Conservation (phyloP, 2,888 invertebrate genomes). For the Exephanes ischioxanthus region DNA sequence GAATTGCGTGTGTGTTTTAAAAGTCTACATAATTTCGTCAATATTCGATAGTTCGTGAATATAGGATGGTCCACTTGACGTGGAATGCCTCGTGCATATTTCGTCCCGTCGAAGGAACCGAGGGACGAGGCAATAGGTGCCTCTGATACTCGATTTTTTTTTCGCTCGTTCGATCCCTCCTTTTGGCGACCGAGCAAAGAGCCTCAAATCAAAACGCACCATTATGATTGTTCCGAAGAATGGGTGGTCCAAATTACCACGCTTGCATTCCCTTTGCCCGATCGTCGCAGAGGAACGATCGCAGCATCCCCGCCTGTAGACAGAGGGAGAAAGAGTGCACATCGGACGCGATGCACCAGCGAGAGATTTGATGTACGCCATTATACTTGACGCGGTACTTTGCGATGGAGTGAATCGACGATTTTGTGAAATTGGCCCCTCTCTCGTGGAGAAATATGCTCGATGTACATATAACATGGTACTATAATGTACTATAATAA, state of each 20-base stretch:
- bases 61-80: not conserved
- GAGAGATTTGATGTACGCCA: not conserved
- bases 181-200: slow-evolving; percentile 14
- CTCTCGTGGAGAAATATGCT: not conserved
- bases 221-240: slow-evolving; percentile 81
- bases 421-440: slow-evolving; percentile 3
- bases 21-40: not conserved
- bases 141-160: slow-evolving; percentile 25
- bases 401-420: slow-evolving; percentile 1
- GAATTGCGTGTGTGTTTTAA: not conserved
- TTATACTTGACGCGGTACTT: slow-evolving; percentile 10
- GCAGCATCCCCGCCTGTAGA: not conserved
- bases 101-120: slow-evolving; percentile 19
- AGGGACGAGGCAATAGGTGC: slow-evolving; percentile 18
- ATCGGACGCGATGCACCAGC: not conserved
- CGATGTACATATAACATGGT: not conserved
- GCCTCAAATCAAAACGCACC: slow-evolving; percentile 76
- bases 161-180: slow-evolving; percentile 36
- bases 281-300: slow-evolving; percentile 40
- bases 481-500: not conserved
- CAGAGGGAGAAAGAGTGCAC: not conserved
- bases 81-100: not conserved
- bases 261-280: slow-evolving; percentile 73
- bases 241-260: slow-evolving; percentile 83
- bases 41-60: not conserved